Percentiles rank a stretch among this genome's conserved stretches.
phyloP scores from a whole-genome alignment of 2,113 vertebrate genomes.

The Gymnobelideus leadbeateri region DNA sequence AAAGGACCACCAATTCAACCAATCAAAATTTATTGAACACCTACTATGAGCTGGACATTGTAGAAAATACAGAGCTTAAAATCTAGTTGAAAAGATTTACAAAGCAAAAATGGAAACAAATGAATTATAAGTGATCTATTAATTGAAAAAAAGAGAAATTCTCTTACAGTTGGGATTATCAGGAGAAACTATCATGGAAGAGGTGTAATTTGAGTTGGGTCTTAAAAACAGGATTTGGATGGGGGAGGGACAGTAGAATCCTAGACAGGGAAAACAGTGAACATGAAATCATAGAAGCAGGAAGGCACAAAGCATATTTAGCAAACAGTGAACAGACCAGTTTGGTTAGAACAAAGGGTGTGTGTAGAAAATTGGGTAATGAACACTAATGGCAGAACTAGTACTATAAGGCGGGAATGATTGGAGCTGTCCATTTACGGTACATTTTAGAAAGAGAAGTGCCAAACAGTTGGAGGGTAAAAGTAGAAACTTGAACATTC shows the following conservation, averaged over 20 bases:
- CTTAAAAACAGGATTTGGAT: neutral
- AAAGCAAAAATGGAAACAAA: neutral
- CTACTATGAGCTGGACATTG: neutral
- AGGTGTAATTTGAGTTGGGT: neutral
- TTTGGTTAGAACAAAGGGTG: neutral
- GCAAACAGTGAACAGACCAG: neutral
- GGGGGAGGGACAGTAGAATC: neutral
- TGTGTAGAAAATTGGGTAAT: neutral
- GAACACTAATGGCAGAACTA: neutral
- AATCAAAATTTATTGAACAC: neutral
- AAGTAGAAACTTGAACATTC: neutral
- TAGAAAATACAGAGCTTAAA: neutral
- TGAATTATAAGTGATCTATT: neutral
- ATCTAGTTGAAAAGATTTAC: neutral
- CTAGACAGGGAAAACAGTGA: neutral
- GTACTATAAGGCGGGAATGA: neutral
- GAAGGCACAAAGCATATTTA: neutral
- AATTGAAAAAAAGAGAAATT: constrained; percentile 20
- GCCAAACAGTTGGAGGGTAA: constrained; percentile 10
- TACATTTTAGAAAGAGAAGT: neutral
- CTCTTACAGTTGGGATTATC: neutral
- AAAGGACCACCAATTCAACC: neutral
- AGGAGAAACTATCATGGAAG: neutral
- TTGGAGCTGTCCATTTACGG: neutral
- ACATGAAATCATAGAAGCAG: constrained; percentile 21